Conservation (phyloP, 2,113 vertebrate species). For the Sinocyclocheilus rhinocerous region DNA sequence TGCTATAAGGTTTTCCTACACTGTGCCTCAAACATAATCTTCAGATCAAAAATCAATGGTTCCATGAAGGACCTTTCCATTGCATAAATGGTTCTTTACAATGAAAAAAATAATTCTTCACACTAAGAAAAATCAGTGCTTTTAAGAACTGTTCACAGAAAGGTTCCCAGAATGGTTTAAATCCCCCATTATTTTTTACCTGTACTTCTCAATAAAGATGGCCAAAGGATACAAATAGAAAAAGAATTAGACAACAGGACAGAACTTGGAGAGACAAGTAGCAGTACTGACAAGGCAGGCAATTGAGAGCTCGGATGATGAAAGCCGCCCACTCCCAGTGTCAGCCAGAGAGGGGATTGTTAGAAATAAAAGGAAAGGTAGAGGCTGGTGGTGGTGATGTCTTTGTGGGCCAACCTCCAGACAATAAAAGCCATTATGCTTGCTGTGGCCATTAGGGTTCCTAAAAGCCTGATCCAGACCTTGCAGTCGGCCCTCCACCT, state of each 20-base stretch:
- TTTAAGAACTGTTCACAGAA: no score
- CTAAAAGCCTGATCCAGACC: conserved; percentile 65
- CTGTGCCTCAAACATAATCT: not conserved
- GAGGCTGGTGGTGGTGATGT: conserved; percentile 61
- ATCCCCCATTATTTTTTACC: not conserved
- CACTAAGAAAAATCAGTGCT: not conserved
- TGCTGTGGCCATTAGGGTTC: conserved; percentile 57
- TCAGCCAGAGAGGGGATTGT: conserved; percentile 62
- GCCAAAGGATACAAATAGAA: not conserved
- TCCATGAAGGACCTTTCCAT: not conserved
- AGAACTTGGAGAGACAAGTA: conserved; percentile 53
- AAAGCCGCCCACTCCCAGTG: conserved; percentile 53
- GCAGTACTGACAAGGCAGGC: conserved; percentile 68
- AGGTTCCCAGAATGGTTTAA: not conserved
- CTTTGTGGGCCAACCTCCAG: conserved; percentile 64
- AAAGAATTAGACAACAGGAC: not conserved
- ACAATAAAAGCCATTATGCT: conserved; percentile 68
- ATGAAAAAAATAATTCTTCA: no score
- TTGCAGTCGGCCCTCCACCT: conserved; percentile 8
- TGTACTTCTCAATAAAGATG: not conserved
- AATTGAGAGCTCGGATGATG: conserved; percentile 60
- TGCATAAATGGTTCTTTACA: no score
- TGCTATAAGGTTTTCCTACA: conserved; percentile 27
- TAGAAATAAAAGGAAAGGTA: conserved; percentile 59
- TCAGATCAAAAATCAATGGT: not conserved